Conservation (phyloP, 2,797 vertebrate genomes). For the Acridotheres tristis region DNA sequence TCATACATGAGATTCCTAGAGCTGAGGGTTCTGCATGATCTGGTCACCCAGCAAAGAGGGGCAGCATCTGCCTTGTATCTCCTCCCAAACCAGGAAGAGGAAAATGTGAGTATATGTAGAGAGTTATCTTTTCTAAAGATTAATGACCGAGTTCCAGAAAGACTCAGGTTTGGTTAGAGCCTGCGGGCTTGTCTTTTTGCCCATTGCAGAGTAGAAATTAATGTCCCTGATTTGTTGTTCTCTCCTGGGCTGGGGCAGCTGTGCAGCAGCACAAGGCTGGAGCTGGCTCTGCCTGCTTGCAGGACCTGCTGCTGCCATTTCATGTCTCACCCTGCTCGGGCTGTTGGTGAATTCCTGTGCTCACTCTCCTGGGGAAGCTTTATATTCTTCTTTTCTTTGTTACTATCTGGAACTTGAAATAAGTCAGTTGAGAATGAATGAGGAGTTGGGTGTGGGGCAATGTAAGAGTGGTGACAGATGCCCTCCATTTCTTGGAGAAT, state of each 20-base stretch:
- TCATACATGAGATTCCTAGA: background rate
- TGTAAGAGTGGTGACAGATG: background rate
- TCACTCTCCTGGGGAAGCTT: background rate
- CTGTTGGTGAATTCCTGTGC: background rate
- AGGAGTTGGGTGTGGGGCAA: background rate
- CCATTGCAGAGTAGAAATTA: background rate
- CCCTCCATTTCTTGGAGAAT: background rate
- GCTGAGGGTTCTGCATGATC: background rate
- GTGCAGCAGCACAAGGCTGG: background rate
- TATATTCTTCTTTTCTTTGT: background rate
- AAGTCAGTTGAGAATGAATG: background rate
- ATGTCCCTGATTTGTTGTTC: background rate
- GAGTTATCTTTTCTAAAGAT: background rate
- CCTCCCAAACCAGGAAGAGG: background rate
- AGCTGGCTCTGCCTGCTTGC: background rate
- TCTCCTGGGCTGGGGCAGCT: background rate
- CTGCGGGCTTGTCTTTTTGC: background rate
- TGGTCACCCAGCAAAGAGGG: background rate
- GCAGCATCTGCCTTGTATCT: rapidly evolving
- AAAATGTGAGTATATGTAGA: background rate
- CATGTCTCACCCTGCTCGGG: background rate
- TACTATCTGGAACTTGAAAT: background rate
- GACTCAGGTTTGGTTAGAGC: background rate
- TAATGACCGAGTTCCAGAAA: background rate
- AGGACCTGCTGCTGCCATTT: background rate